Conservation (phyloP, 2,113 vertebrate genomes). For the Trogon surrucura region DNA sequence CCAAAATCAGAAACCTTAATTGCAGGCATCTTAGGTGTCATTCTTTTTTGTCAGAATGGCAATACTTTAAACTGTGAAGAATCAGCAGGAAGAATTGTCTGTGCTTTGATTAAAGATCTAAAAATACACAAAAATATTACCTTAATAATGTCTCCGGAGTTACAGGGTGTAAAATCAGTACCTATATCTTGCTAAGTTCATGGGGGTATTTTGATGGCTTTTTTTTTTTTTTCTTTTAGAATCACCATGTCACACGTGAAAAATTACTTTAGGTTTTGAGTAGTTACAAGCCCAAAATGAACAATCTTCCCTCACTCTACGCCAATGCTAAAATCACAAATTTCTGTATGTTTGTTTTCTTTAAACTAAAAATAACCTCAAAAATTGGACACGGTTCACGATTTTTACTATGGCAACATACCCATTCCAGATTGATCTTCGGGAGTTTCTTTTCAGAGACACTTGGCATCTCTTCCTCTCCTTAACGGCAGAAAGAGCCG, state of each 20-base stretch:
- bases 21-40: slow-evolving; percentile 2
- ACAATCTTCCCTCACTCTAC: neutral
- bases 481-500: neutral
- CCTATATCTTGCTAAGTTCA: neutral
- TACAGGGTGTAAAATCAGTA: neutral
- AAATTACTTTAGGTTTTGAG: neutral
- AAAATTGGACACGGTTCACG: neutral
- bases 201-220: fast-evolving
- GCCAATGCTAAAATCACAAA: neutral
- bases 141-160: neutral
- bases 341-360: slow-evolving; percentile 12
- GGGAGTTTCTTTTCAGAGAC: neutral
- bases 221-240: neutral
- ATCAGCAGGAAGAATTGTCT: slow-evolving; percentile 38
- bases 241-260: neutral
- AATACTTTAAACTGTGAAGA: neutral
- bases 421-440: neutral
- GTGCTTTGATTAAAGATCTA: slow-evolving; percentile 42
- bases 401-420: neutral
- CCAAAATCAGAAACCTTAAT: slow-evolving; percentile 15
- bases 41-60: neutral
- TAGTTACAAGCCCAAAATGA: neutral
- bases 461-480: neutral
- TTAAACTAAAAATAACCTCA: neutral
- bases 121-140: slow-evolving; percentile 2